Conservation (phyloP, 2,797 vertebrate genomes). For the Rhodeus uyekii region DNA sequence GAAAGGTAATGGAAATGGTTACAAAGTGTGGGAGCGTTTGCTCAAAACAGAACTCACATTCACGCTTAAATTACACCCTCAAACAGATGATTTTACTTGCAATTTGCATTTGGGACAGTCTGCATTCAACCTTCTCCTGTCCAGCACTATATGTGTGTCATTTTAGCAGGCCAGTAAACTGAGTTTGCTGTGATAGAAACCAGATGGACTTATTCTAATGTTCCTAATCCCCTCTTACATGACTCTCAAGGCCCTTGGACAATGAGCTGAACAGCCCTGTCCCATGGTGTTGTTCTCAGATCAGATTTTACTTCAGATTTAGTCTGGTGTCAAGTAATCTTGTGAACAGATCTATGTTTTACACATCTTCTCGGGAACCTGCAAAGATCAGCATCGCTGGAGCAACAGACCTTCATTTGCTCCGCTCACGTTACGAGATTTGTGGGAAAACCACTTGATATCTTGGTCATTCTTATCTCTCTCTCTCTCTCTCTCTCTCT, state of each 20-base stretch:
- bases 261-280: neutral
- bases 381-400: slow-evolving; percentile 10
- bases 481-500: neutral
- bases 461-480: neutral
- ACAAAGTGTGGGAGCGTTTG: neutral
- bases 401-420: slow-evolving; percentile 13
- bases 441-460: slow-evolving; percentile 10
- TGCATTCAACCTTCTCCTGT: neutral
- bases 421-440: neutral
- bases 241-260: neutral
- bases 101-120: slow-evolving; percentile 1
- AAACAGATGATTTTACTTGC: slow-evolving; percentile 2
- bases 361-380: slow-evolving; percentile 26
- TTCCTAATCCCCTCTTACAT: slow-evolving; percentile 32
- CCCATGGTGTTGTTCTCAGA: slow-evolving; percentile 20
- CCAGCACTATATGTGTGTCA: neutral
- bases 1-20: neutral
- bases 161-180: slow-evolving; percentile 13
- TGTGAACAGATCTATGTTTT: slow-evolving; percentile 15
- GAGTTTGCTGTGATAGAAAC: slow-evolving; percentile 21
- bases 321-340: slow-evolving; percentile 18
- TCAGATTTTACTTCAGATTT: slow-evolving; percentile 18
- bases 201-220: slow-evolving; percentile 29
- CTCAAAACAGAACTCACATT: neutral
- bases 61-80: neutral